phyloP scores from a whole-genome alignment of 92 coral and sea anemone species.

The Epizoanthus scotinus region DNA sequence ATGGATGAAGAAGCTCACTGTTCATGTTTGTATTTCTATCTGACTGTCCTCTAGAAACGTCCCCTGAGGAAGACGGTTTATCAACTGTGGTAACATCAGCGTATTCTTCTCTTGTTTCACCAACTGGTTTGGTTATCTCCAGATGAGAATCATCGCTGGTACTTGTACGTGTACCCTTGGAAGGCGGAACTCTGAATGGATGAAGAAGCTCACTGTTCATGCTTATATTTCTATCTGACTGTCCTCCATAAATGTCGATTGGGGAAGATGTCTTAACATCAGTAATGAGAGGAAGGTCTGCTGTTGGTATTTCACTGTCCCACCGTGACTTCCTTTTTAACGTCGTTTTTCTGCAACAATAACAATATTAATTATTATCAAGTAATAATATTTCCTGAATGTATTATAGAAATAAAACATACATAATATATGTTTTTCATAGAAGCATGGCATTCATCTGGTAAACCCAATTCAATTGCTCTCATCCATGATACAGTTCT shows the following conservation, averaged over 20 bases:
- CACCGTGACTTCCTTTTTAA: constrained; percentile 51
- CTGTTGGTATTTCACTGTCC: constrained; percentile 50
- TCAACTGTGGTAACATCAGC: not conserved
- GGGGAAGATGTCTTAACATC: not conserved
- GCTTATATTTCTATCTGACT: not conserved
- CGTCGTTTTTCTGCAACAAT: constrained; percentile 35
- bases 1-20: not conserved
- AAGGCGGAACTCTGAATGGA: not conserved
- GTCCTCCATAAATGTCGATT: not conserved
- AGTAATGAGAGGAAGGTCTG: not conserved
- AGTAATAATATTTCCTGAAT: not conserved
- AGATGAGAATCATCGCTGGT: not conserved
- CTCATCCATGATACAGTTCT: no score
- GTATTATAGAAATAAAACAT: no score
- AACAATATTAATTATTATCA: not conserved
- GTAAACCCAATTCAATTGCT: no score
- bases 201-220: not conserved
- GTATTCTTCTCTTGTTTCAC: not conserved
- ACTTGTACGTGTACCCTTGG: not conserved
- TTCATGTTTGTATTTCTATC: not conserved
- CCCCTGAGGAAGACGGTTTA: not conserved
- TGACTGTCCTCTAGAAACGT: not conserved
- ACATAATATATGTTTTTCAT: no score
- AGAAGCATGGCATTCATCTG: no score
- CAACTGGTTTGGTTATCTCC: not conserved